Base-by-base conservation (phyloP, 2,113 vertebrate genomes). In the Cardinalis cardinalis region DNA sequence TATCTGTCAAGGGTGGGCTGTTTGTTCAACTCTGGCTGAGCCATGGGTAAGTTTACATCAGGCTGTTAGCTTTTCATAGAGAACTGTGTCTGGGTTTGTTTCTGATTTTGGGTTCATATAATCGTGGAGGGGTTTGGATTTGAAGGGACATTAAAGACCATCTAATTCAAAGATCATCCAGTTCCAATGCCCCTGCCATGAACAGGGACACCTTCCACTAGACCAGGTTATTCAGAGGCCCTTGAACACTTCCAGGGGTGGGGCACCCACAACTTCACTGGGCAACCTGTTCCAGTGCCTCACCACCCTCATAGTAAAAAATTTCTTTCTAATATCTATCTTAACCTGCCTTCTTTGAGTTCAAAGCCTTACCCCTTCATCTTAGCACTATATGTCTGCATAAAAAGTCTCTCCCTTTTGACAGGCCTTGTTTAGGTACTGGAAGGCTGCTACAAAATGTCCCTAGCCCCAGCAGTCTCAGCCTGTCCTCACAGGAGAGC, bases 31-130 rank as follows among this genome's bases (percentile, higher is more conserved):
- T 43, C 55, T 0, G 0, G 12, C 55, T 69, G 52, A 80, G 26
- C 40, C 20, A 2, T 14, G 28, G 6, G 17, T 43, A 32, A 19
- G 15, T 15, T 43, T 69, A 7, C 12, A 4, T 1, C 0, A 11
- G 29, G 18, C 44, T 78, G 5, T 81, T 26, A 48, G 17, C 11
- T 85, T 46, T n/a, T 26, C 51, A 7, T 4, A 19, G 6, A 66
- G 26, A 2, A 0, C 13, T 77, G 25, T 36, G 19, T 32, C 60
- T 44, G 9, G 6, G 34, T 75, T 81, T 64, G 15, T 23, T 87
- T 41, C 36, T 90, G 32, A 19, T 38, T 84, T 64, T 18, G 24
- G 15, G 24, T 48, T 75, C 41, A 18, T 26, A 13, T 15, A 26
- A 19, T 55, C 15, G 24, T 61, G 26, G 34, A 41, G 23, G 11